Percentiles rank a stretch among this genome's conserved stretches.
Evolutionary conservation across 2,888 invertebrate species (phyloP).

Genomic region (Drosophila bunnanda): DNA sequence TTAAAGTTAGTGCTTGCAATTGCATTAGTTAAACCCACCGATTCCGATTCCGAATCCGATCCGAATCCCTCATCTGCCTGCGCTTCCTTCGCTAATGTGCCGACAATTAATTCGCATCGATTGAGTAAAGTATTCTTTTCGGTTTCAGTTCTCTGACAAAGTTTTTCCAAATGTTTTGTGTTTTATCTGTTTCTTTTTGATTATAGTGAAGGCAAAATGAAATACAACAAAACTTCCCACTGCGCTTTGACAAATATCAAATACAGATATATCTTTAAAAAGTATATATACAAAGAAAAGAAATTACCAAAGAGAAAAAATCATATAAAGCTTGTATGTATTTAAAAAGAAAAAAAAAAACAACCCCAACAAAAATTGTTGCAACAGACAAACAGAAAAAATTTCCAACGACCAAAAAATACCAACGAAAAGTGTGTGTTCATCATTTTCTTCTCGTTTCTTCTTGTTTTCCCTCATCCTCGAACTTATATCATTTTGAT

Average conservation of each 20-base stretch:
- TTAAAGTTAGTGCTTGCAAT: constrained; percentile 36
- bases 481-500: constrained; percentile 41
- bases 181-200: constrained; percentile 65
- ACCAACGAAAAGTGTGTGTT: constrained; percentile 42
- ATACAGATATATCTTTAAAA: constrained; percentile 51
- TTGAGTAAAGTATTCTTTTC: constrained; percentile 45
- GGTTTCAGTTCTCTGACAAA: constrained; percentile 39
- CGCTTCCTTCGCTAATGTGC: constrained; percentile 49
- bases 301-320: constrained; percentile 26
- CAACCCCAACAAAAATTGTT: constrained; percentile 39
- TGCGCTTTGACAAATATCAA: constrained; percentile 82
- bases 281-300: constrained; percentile 48
- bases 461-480: constrained; percentile 36
- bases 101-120: constrained; percentile 44
- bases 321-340: constrained; percentile 46
- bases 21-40: constrained; percentile 31
- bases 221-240: constrained; percentile 85
- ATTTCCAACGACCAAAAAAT: constrained; percentile 37
- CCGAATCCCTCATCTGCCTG: constrained; percentile 42
- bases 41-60: constrained; percentile 13
- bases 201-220: constrained; percentile 80
- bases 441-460: constrained; percentile 29
- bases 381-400: constrained; percentile 47
- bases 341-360: constrained; percentile 31
- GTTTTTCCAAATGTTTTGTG: constrained; percentile 57